These are phyloP conservation scores for Prunella strophiata DNA, from an alignment of 2,797 vertebrate genomes.

Conservation along the genomic window DNA sequence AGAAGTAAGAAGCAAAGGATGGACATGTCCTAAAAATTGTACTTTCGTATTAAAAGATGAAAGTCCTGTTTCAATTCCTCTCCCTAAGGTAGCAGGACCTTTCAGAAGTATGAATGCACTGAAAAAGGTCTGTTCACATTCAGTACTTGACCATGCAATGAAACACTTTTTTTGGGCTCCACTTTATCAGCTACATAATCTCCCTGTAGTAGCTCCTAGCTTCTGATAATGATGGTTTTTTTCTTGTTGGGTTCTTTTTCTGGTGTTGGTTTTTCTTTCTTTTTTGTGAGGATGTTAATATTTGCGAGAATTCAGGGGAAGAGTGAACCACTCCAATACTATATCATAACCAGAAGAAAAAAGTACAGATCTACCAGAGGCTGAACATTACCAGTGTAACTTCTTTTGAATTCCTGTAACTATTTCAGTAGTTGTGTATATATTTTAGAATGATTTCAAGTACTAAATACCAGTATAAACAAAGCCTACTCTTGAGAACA, in stretches of 20 bases:
- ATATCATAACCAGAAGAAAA: background rate
- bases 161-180: background rate
- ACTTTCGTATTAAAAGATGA: background rate
- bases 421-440: background rate
- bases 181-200: background rate
- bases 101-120: background rate
- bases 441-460: constrained; percentile 15
- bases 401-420: background rate
- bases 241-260: no score
- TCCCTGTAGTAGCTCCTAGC: background rate
- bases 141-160: background rate
- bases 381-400: background rate
- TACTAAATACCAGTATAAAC: background rate
- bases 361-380: background rate
- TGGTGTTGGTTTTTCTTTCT: no score
- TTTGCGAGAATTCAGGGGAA: background rate
- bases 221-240: background rate
- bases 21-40: background rate
- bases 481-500: constrained; percentile 6
- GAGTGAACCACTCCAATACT: background rate
- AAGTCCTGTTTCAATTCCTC: background rate
- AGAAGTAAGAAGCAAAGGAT: background rate
- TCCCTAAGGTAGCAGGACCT: background rate
- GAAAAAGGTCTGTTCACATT: background rate
- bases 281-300: background rate